phyloP scores from a whole-genome alignment of 2,797 vertebrate species.

The Cuculus canorus region DNA sequence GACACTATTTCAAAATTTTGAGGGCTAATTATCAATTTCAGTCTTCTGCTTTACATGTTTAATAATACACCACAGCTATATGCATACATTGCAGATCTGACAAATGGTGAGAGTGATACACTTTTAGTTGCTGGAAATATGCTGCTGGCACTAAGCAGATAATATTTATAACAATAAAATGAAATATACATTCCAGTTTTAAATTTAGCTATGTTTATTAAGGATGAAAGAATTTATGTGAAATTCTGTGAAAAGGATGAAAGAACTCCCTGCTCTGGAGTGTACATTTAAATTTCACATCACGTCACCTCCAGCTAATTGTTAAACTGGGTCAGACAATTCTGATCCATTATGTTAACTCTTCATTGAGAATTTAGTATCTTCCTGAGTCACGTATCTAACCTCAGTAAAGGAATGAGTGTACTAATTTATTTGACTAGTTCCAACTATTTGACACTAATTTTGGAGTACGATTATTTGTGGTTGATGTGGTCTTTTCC shows the following conservation, averaged over 20 bases:
- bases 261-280: conserved; percentile 23
- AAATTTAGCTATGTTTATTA: conserved; percentile 45
- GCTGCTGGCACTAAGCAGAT: background rate
- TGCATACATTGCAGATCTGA: background rate
- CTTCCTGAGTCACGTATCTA: background rate
- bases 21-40: conserved; percentile 32
- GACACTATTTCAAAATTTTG: background rate
- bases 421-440: background rate
- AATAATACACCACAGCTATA: background rate
- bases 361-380: conserved; percentile 15
- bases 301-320: conserved; percentile 34
- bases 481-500: background rate
- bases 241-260: conserved; percentile 50
- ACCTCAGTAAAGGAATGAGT: background rate
- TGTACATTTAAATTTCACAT: conserved; percentile 50
- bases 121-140: background rate
- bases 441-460: background rate
- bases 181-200: conserved; percentile 28
- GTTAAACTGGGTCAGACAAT: conserved; percentile 64
- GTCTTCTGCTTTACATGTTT: background rate
- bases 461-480: background rate
- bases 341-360: conserved; percentile 50
- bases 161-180: conserved; percentile 51
- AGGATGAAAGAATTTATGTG: conserved; percentile 39
- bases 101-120: background rate